phyloP scores from a whole-genome alignment of 2,797 vertebrate species.

The Xerus rutilus region DNA sequence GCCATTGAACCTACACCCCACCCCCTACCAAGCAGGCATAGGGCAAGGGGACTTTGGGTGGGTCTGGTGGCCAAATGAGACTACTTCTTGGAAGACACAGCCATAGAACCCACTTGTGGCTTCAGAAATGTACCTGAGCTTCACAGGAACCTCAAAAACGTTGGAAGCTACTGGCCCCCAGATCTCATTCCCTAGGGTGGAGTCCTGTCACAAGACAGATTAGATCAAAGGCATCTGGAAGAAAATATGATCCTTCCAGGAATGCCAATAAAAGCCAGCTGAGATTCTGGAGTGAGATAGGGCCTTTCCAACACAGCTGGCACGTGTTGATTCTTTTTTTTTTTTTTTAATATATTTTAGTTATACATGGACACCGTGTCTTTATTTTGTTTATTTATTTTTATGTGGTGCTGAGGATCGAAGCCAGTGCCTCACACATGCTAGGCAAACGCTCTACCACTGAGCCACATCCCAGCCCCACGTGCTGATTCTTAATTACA shows the following conservation, averaged over 20 bases:
- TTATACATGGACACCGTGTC: too few species aligned
- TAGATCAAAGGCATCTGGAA: neutral
- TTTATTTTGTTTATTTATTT: too few species aligned
- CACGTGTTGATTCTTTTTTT: neutral
- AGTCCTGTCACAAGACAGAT: neutral
- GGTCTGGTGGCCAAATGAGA: neutral
- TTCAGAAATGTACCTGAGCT: neutral
- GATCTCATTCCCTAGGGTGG: neutral
- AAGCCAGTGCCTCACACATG: too few species aligned
- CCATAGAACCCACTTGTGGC: neutral
- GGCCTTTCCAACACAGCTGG: neutral
- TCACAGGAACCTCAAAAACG: slow-evolving; percentile 41
- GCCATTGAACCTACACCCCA: too few species aligned
- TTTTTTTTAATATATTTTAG: too few species aligned
- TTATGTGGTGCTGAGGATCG: too few species aligned
- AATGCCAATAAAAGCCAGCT: neutral
- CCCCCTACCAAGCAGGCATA: neutral
- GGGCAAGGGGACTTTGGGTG: neutral
- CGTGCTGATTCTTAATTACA: neutral
- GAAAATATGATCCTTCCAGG: neutral
- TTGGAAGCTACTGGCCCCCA: neutral
- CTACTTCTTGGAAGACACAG: neutral
- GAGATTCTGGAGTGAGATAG: neutral
- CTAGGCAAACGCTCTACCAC: too few species aligned
- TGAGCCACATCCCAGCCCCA: too few species aligned